Conservation (phyloP, 1,140 invertebrate genomes). For the Mizuhopecten yessoensis region DNA sequence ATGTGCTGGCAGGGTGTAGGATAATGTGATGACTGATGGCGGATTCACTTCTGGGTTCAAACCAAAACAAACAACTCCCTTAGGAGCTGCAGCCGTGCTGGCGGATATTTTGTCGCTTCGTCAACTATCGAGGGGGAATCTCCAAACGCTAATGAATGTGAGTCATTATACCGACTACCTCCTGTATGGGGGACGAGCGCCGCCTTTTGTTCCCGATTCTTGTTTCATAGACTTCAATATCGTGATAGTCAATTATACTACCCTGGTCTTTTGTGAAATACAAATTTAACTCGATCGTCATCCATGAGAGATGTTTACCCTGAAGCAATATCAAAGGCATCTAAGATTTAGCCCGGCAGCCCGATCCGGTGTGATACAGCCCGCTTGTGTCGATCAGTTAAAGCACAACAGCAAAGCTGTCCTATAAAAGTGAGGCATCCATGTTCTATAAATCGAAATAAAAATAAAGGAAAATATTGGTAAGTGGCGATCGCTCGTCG, state of each 20-base stretch:
- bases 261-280: not conserved
- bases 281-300: not conserved
- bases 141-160: not conserved
- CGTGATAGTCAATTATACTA: not conserved
- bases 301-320: not conserved
- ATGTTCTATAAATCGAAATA: no score
- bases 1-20: not conserved
- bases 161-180: not conserved
- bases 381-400: no score
- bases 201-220: not conserved
- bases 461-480: no score
- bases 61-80: constrained; percentile 27
- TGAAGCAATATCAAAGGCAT: not conserved
- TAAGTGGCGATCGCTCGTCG: no score
- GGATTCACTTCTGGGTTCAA: not conserved
- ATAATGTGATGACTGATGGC: not conserved
- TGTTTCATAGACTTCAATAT: not conserved
- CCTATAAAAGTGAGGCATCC: no score
- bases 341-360: not conserved
- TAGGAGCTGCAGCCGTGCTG: not conserved
- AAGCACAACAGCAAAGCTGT: no score
- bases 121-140: not conserved
- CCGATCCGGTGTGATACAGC: no score
- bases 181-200: not conserved
- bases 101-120: not conserved